A percentile compares a stretch with the other conserved stretches of the same genome.
Conservation (phyloP, 2,888 invertebrate genomes). For the Macroteleia sp. region DNA sequence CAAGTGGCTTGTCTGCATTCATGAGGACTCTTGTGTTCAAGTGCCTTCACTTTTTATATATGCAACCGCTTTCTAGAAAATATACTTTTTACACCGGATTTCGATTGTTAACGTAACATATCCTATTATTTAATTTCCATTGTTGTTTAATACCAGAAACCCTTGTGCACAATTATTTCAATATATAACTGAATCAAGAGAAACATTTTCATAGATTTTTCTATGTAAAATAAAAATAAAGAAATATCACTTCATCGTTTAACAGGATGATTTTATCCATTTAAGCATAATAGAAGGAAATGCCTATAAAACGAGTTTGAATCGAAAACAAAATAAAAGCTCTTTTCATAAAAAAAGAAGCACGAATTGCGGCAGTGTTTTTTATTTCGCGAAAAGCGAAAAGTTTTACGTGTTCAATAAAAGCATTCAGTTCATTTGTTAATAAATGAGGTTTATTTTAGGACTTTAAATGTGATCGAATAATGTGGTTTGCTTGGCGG, state of each 20-base stretch:
- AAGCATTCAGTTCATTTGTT: constrained; percentile 30
- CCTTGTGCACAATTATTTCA: too few relatives aligned
- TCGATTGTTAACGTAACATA: constrained; percentile 11
- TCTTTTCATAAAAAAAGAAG: background rate
- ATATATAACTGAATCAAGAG: too few relatives aligned
- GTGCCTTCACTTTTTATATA: constrained; percentile 30
- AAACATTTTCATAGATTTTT: background rate
- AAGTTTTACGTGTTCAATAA: constrained; percentile 7
- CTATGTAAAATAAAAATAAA: background rate
- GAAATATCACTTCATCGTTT: background rate
- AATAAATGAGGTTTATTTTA: constrained; percentile 29
- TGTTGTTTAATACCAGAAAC: background rate
- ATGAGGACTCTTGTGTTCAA: constrained; percentile 37
- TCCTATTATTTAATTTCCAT: background rate
- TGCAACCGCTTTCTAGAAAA: constrained; percentile 32
- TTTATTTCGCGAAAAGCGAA: background rate
- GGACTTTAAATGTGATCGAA: constrained; percentile 40
- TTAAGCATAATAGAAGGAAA: background rate
- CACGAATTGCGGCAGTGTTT: background rate
- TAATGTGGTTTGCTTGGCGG: constrained; percentile 31
- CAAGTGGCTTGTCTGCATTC: constrained; percentile 60
- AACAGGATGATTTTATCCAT: constrained; percentile 1
- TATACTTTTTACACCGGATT: constrained; percentile 1
- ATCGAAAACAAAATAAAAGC: background rate
- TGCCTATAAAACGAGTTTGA: background rate